These are phyloP conservation scores for Calephelis nemesis DNA, from an alignment of 1,140 invertebrate genomes.

Conservation along the genomic window DNA sequence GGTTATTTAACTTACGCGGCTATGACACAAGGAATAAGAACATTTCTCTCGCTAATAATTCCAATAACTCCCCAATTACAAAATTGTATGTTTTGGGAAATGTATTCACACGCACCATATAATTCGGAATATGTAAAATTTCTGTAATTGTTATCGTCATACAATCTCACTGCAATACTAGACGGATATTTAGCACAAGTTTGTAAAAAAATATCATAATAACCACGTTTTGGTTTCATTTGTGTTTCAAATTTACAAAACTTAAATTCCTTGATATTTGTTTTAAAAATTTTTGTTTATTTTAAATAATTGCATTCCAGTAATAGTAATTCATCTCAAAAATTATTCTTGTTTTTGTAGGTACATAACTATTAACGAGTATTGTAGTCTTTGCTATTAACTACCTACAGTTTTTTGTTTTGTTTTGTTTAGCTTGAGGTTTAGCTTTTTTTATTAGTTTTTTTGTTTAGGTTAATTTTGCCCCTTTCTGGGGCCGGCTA, in stretches of 20 bases:
- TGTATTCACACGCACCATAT: conserved; percentile 67
- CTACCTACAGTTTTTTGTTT: too few relatives aligned
- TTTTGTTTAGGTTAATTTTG: too few relatives aligned
- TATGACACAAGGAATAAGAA: conserved; percentile 61
- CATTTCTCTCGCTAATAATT: conserved; percentile 58
- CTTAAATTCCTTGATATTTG: too few relatives aligned
- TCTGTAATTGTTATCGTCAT: conserved; percentile 44
- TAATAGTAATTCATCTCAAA: too few relatives aligned
- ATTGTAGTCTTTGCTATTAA: too few relatives aligned
- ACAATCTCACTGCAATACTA: conserved; percentile 50
- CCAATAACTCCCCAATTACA: conserved; percentile 60
- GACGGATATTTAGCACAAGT: conserved; percentile 59
- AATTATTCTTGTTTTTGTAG: too few relatives aligned
- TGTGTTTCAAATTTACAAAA: conserved; percentile 7
- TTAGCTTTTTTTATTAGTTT: too few relatives aligned
- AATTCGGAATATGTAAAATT: conserved; percentile 63
- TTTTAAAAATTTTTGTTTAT: too few relatives aligned
- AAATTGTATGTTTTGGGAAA: conserved; percentile 62
- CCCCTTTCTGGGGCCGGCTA: too few relatives aligned
- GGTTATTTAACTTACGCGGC: conserved; percentile 57
- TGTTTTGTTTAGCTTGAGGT: too few relatives aligned
- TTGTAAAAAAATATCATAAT: conserved; percentile 63
- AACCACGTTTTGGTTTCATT: conserved; percentile 62
- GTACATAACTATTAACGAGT: too few relatives aligned
- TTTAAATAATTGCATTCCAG: too few relatives aligned